A percentile compares a stretch with the other conserved stretches of the same genome.
Conservation (phyloP, 2,797 vertebrate genomes). For the Poecilia wingei region DNA sequence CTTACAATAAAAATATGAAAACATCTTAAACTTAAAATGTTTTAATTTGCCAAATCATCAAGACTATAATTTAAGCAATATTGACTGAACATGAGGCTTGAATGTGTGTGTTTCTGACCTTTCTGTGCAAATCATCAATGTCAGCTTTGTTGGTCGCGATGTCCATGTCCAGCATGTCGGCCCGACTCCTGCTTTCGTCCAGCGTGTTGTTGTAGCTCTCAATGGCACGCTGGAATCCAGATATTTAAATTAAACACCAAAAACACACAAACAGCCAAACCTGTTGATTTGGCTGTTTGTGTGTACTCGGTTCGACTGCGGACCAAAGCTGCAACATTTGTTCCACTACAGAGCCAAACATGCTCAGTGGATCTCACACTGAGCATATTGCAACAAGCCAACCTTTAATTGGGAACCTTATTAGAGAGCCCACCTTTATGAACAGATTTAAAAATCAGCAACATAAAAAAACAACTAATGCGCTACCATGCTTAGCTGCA, state of each 20-base stretch:
- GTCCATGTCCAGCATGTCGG: constrained; percentile 84
- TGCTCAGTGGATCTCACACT: neutral
- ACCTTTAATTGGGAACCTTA: neutral
- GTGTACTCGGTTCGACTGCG: too few relatives aligned
- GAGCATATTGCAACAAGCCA: neutral
- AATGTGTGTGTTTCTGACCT: constrained; percentile 69
- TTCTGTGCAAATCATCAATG: constrained; percentile 77
- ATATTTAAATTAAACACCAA: neutral
- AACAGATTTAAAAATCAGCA: neutral
- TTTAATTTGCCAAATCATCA: neutral
- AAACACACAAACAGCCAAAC: neutral
- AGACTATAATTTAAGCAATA: neutral
- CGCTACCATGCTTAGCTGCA: too few relatives aligned
- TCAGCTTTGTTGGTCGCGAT: constrained; percentile 78
- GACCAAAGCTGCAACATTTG: too few relatives aligned
- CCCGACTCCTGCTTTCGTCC: constrained; percentile 69
- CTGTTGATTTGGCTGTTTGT: neutral
- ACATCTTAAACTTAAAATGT: neutral
- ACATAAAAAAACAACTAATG: neutral
- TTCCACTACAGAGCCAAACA: too few relatives aligned
- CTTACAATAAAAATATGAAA: neutral
- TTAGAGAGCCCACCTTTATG: neutral
- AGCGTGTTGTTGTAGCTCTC: constrained; percentile 78
- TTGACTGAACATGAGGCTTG: neutral
- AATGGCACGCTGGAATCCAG: constrained; percentile 75